Base-by-base conservation (phyloP, 2,888 invertebrate genomes). In the Erebia aethiops region DNA sequence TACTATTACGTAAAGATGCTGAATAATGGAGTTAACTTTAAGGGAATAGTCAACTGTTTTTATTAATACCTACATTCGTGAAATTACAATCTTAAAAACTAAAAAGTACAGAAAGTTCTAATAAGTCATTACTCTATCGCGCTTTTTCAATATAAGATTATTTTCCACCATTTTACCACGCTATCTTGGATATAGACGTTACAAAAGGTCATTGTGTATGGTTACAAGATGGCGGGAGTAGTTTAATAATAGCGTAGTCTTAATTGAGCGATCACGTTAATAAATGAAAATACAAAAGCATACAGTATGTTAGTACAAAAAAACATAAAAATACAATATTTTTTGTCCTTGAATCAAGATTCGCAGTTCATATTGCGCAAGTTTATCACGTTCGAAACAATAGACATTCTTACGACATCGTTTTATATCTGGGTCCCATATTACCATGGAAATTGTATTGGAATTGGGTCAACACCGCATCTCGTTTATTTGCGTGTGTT, bases 401-500 rank as follows among this genome's bases (percentile, higher is more conserved):
- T 64, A 52, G 51, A 26, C 16, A n/a, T 35, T 49, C 21, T 69
- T 57, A 18, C 46, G 56, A 62, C 57, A 62, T 54, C 49, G 35
- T 57, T 69, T 69, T 64, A 60, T 69, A 57, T 64, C 69, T 49
- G 62, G 63, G 58, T 49, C 51, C 18, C 62, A 26, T 43, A 52
- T 54, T 43, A 67, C 41, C 54, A 13, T 69, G 46, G 14, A 52
- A 8, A 51, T 69, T 41, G 64, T 69, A 35, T 35, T 41, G 35
- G 64, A 69, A 64, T 64, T 63, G 46, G 64, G 64, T 69, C 57
- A 69, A 69, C 66, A n/a, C 13, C 41, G 56, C 14, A 66, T 66
- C 43, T 43, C 10, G 46, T 66, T 49, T 62, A 62, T 49, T 62
- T 62, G 11, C 62, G 62, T 16, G 18, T 41, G 16, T 61, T 41